Percentiles rank a stretch among this genome's conserved stretches.
Conservation (phyloP, 2,888 invertebrate genomes). For the Hoplodrina blanda region DNA sequence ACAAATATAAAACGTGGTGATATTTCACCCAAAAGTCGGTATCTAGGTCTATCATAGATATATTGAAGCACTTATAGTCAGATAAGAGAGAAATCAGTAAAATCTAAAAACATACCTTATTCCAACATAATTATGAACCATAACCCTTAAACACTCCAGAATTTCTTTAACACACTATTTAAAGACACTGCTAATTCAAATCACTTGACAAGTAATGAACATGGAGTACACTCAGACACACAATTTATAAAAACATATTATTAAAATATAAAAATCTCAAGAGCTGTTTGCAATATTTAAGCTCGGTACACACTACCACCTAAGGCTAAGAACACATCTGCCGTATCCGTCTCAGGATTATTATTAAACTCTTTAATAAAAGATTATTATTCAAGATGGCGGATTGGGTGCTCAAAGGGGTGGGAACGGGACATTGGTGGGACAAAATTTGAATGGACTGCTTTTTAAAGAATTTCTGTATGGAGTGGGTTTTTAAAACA, state of each 20-base stretch:
- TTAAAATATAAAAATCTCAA: constrained; percentile 56
- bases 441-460: constrained; percentile 53
- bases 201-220: constrained; percentile 29
- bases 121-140: not conserved
- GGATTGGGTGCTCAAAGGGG: constrained; percentile 79
- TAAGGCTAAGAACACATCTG: constrained; percentile 67
- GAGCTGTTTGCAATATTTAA: constrained; percentile 64
- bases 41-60: too few species aligned
- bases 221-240: constrained; percentile 30
- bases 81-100: too few species aligned
- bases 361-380: constrained; percentile 82
- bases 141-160: not conserved
- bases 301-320: constrained; percentile 64
- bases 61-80: too few species aligned
- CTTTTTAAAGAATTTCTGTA: constrained; percentile 6
- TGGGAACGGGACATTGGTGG: constrained; percentile 58
- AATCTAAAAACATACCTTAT: not conserved
- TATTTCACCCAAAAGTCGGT: too few species aligned
- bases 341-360: constrained; percentile 76
- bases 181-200: constrained; percentile 10
- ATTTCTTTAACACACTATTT: not conserved
- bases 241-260: constrained; percentile 40
- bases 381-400: constrained; percentile 85
- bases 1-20: too few species aligned
- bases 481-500: not conserved